These are phyloP conservation scores for Alouatta palliata DNA, from an alignment of 2,113 vertebrate genomes.

Conservation along the genomic window DNA sequence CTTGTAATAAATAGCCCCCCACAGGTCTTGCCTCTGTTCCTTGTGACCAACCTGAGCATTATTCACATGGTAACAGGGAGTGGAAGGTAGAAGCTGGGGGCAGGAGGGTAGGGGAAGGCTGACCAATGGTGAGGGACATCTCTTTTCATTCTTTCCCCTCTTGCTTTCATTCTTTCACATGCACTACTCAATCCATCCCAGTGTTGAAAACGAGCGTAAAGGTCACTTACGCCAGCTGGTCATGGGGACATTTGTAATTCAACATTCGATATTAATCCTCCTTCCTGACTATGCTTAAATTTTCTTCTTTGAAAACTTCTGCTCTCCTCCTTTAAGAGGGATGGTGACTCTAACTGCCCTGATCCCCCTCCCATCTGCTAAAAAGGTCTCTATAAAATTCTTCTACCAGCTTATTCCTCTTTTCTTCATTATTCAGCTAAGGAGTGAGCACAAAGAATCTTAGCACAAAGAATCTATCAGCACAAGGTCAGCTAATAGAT, in stretches of 20 bases:
- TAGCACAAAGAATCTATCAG: too few species aligned
- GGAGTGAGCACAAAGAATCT: neutral
- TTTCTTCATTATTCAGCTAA: neutral
- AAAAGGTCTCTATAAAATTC: neutral
- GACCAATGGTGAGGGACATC: neutral
- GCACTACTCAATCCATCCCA: neutral
- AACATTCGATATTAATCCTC: neutral
- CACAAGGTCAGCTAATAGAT: neutral
- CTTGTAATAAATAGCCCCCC: neutral
- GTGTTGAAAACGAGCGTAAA: neutral
- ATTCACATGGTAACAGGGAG: neutral
- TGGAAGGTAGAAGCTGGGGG: neutral
- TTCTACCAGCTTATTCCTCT: neutral
- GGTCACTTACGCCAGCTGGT: neutral
- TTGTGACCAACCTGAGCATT: neutral
- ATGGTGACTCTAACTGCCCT: neutral
- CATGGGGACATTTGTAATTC: neutral
- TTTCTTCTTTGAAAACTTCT: neutral
- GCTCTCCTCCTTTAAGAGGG: neutral
- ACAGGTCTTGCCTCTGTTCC: neutral
- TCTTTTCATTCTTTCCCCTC: neutral
- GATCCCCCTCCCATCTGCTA: neutral
- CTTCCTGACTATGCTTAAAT: neutral
- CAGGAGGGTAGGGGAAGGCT: rapidly evolving
- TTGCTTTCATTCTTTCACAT: neutral